Conservation (phyloP, 2,888 invertebrate species). For the Subacronicta megacephala region DNA sequence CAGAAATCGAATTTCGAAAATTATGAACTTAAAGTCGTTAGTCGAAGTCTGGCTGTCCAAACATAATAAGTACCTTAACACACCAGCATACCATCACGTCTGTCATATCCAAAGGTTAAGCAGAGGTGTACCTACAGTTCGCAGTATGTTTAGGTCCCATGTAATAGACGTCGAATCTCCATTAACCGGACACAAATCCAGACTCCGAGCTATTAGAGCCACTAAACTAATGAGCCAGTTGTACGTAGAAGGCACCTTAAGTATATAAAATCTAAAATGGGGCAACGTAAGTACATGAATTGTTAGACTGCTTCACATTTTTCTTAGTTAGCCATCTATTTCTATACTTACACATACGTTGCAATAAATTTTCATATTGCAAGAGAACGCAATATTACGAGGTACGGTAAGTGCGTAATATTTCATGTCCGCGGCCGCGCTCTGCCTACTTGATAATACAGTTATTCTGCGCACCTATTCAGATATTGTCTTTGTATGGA, state of each 20-base stretch:
- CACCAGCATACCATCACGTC: no score
- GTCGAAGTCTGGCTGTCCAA: background rate
- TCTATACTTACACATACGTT: conserved; percentile 75
- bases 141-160: no score
- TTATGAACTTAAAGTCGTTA: no score
- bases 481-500: conserved; percentile 68
- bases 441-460: conserved; percentile 79
- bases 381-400: conserved; percentile 86
- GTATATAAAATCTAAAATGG: conserved; percentile 46
- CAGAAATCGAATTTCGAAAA: no score
- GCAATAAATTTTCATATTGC: conserved; percentile 89
- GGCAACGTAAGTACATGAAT: conserved; percentile 50
- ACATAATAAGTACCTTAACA: conserved; percentile 39
- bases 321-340: conserved; percentile 77
- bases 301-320: conserved; percentile 70
- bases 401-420: conserved; percentile 84
- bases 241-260: no score
- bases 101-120: no score
- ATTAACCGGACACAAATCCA: no score
- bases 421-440: conserved; percentile 81
- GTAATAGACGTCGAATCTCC: no score
- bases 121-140: no score
- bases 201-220: no score
- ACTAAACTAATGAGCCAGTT: no score
- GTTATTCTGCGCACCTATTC: conserved; percentile 71